phyloP scores from a whole-genome alignment of 1,140 invertebrate genomes.

The Anagrus nilaparvatae region DNA sequence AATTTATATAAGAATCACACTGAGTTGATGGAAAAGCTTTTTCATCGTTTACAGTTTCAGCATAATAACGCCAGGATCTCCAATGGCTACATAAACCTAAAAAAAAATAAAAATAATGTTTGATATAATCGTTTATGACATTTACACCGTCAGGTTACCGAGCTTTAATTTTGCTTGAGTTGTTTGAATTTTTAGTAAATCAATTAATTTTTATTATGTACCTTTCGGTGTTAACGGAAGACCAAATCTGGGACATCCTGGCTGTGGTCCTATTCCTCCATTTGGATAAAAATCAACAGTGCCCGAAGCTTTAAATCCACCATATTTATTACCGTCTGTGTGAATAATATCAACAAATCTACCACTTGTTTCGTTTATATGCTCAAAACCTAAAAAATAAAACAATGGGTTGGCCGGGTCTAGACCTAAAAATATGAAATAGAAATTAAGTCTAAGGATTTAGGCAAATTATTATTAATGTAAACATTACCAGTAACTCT shows the following conservation, averaged over 20 bases:
- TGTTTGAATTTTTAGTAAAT: no score
- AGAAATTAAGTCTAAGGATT: no score
- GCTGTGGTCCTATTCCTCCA: slow-evolving; percentile 48
- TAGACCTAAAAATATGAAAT: no score
- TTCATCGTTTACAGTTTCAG: slow-evolving; percentile 42
- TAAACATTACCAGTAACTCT: slow-evolving; percentile 31
- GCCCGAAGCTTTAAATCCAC: slow-evolving; percentile 36
- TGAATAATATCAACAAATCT: slow-evolving; percentile 51
- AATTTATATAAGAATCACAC: not conserved
- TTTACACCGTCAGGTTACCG: not conserved
- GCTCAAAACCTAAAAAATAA: slow-evolving; percentile 31
- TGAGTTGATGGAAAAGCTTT: slow-evolving; percentile 1
- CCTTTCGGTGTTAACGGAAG: slow-evolving; percentile 9
- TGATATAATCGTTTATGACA: not conserved
- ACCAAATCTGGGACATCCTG: slow-evolving; percentile 45
- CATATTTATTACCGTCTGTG: slow-evolving; percentile 45
- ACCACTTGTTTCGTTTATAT: slow-evolving; percentile 25
- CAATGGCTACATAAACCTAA: slow-evolving; percentile 55
- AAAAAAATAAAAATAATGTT: not conserved
- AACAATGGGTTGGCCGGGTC: slow-evolving; percentile 42
- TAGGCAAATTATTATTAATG: no score
- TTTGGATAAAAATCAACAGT: slow-evolving; percentile 62
- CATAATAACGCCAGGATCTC: slow-evolving; percentile 50
- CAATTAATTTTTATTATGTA: slow-evolving; percentile 9
- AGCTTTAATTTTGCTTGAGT: not conserved